These are phyloP conservation scores for Venturia canescens DNA, from an alignment of 1,140 invertebrate genomes.

Conservation along the genomic window DNA sequence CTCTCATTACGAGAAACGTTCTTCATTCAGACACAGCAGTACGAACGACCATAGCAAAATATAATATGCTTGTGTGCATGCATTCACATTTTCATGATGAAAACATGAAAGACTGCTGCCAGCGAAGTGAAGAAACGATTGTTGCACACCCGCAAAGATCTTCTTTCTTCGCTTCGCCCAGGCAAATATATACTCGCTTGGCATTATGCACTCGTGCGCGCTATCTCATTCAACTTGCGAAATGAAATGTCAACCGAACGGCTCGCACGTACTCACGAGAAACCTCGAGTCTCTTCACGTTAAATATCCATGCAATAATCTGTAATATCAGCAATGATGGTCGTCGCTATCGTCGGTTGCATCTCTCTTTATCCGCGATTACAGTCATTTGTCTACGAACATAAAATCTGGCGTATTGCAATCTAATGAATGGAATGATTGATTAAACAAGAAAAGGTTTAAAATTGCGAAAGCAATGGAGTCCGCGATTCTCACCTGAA, in stretches of 20 bases:
- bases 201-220: constrained; percentile 47
- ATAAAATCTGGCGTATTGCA: too few relatives aligned
- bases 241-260: constrained; percentile 58
- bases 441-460: too few relatives aligned
- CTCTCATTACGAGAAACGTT: neutral
- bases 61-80: neutral
- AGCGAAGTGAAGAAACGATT: constrained; percentile 40
- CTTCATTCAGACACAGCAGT: neutral
- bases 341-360: too few relatives aligned
- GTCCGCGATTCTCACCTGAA: too few relatives aligned
- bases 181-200: constrained; percentile 51
- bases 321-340: too few relatives aligned
- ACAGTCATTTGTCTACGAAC: neutral
- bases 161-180: constrained; percentile 44
- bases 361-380: neutral
- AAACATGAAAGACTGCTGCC: neutral
- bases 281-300: neutral
- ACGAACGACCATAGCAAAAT: neutral
- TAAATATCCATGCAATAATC: constrained; percentile 23
- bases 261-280: constrained; percentile 34
- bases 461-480: too few relatives aligned
- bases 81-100: neutral
- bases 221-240: constrained; percentile 46
- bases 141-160: constrained; percentile 47
- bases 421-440: too few relatives aligned